These are phyloP conservation scores for Tetheella fluctuosa DNA, from an alignment of 2,888 invertebrate species.

Conservation along the genomic window DNA sequence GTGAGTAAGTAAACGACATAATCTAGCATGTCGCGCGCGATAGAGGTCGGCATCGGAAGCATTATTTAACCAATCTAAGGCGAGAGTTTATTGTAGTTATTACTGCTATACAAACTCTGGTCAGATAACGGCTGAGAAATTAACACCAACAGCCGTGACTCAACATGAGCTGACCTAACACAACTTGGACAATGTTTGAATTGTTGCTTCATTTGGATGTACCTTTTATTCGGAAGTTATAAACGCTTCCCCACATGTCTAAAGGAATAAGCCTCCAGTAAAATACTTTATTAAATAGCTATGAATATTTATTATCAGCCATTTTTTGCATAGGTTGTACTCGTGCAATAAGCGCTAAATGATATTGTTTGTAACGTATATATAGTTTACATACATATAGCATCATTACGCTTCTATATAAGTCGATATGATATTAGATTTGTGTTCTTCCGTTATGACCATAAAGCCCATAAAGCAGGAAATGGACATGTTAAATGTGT, in stretches of 20 bases:
- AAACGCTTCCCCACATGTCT: too few species aligned
- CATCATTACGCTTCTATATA: slow-evolving; percentile 20
- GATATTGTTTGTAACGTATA: slow-evolving; percentile 1
- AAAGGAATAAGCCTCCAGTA: too few species aligned
- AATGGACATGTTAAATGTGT: slow-evolving; percentile 34
- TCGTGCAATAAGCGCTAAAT: not conserved
- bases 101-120: slow-evolving; percentile 26
- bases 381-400: slow-evolving; percentile 10
- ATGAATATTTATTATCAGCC: too few species aligned
- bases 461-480: slow-evolving; percentile 54
- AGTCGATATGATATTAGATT: slow-evolving; percentile 17
- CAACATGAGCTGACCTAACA: slow-evolving; percentile 8
- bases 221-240: not conserved
- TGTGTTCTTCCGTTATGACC: slow-evolving; percentile 63
- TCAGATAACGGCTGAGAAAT: slow-evolving; percentile 32
- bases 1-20: not conserved
- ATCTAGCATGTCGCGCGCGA: slow-evolving; percentile 16
- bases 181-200: not conserved
- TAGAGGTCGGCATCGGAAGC: slow-evolving; percentile 48
- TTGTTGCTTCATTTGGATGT: not conserved
- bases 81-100: slow-evolving; percentile 37
- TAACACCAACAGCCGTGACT: slow-evolving; percentile 29
- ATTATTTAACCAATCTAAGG: slow-evolving; percentile 45
- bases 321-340: not conserved
- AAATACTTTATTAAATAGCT: not conserved